Conservation (phyloP, 2,888 invertebrate genomes). For the Norana najaformis region DNA sequence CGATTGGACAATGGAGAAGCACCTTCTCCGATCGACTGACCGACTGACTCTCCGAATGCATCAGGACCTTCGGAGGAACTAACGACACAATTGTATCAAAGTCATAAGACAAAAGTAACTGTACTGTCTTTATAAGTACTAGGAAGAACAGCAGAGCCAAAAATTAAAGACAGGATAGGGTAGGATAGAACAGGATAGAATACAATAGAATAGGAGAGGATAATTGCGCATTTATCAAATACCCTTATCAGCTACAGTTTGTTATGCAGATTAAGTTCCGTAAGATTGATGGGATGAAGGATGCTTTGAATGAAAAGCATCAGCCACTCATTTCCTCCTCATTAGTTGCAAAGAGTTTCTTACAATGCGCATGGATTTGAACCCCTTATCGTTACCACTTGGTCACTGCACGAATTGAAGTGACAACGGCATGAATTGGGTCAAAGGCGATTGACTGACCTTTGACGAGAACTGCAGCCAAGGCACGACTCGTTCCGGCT, state of each 20-base stretch:
- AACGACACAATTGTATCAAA: too few relatives aligned
- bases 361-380: too few relatives aligned
- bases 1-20: slow-evolving; percentile 59
- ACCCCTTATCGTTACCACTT: neutral
- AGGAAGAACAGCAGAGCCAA: neutral
- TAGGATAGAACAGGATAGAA: neutral
- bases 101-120: neutral
- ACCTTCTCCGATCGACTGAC: slow-evolving; percentile 54
- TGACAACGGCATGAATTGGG: neutral
- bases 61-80: slow-evolving; percentile 64
- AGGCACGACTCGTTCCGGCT: slow-evolving; percentile 54
- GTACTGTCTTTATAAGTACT: neutral
- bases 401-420: neutral
- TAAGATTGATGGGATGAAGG: neutral
- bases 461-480: slow-evolving; percentile 56
- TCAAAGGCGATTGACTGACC: slow-evolving; percentile 46
- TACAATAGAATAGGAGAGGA: neutral
- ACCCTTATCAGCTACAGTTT: neutral
- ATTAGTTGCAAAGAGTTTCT: neutral
- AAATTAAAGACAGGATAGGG: neutral
- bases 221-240: neutral
- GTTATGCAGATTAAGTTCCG: too few relatives aligned
- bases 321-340: neutral
- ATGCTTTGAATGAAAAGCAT: neutral
- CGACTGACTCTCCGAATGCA: slow-evolving; percentile 54